Base-by-base conservation (phyloP, 2,113 vertebrate genomes). In the Ramphastos sulfuratus region DNA sequence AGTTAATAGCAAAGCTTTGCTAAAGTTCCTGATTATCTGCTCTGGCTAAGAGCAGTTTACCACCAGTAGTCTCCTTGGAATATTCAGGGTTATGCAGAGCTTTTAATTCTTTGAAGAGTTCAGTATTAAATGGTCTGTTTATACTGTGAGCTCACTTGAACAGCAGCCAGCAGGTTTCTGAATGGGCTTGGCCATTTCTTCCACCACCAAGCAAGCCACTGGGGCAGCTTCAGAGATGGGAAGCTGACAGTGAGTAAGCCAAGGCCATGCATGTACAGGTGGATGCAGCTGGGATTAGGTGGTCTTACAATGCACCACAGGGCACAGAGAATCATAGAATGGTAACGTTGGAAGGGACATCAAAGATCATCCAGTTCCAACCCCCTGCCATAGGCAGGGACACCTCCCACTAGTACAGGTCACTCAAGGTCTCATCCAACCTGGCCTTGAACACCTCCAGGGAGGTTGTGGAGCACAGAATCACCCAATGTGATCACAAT, bases 41-140 rank as follows among this genome's bases (percentile, higher is more conserved):
- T 78, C 13, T 48, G 77, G 65, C 44, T 96, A 83, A 90, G n/a
- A 95, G 75, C 85, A 76, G n/a, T 90, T 89, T 87, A 85, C 67
- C 64, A 83, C 39, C 55, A 76, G 35, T 8, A 63, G 59, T 33
- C 65, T 89, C 89, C 80, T 90, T 81, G 86, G 86, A 82, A 60
- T 88, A 85, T 39, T 74, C 66, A 79, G 90, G 83, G 50, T 87
- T 93, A 85, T 58, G 83, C 37, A 75, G 24, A 74, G 82, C 72
- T 94, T 91, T 92, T 91, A 93, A 90, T 90, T 90, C 85, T 83
- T 85, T 74, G 60, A 91, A 67, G 73, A 64, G 35, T 73, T 78
- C 67, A 30, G 58, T 7, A 4, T 64, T 74, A 94, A 93, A 80
- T 77, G 78, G 39, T 37, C 78, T 54, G 23, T 67, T 82, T 58